Base-by-base conservation (phyloP, 2,797 vertebrate species). In the Dendrocincla tyrannina region DNA sequence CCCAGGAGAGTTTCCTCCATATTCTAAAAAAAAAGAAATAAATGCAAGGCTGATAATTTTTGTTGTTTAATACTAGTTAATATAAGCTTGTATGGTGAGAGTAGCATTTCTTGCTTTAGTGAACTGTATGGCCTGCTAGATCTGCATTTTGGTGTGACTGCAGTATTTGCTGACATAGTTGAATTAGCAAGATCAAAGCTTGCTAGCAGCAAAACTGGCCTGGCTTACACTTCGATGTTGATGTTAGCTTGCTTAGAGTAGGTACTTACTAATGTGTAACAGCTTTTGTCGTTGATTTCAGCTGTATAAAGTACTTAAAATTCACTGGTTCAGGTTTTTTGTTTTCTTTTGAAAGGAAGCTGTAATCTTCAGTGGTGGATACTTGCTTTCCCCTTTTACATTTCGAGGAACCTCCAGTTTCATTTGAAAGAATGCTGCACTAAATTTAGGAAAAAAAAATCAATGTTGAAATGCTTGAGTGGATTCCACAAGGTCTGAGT, bases 121-220 rank as follows among this genome's bases (percentile, higher is more conserved):
- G 76, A 63, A 10, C 33, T 50, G 24, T 28, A 25, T 77, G 49
- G 53, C 28, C 59, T 68, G 18, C 60, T 67, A 3, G 46, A 27
- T 53, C 73, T 85, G 87, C 68, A 20, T 89, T 92, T 93, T 91
- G 82, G 50, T 89, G 53, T 49, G 58, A 88, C 58, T 81, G 76
- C 91, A 91, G 88, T 50, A 62, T 86, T 95, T 95, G 95, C 88
- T 95, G 96, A 86, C 55, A 47, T 8, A 74, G 79, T 58, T 58
- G 79, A 93, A 91, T 90, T 91, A 50, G 58, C 27, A 66, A 84
- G 69, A 93, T 91, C 66, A 91, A 62, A 96, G 91, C 82, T 90
- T 72, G 58, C 73, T 72, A 58, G 83, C 69, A 78, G 93, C 53
- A 94, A 50, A 90, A 81, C n/a, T 58, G 89, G 50, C 35, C 73